A percentile compares a stretch with the other conserved stretches of the same genome.
These are phyloP conservation scores for Misgurnus anguillicaudatus DNA, from an alignment of 2,113 vertebrate genomes.

Conservation along the genomic window DNA sequence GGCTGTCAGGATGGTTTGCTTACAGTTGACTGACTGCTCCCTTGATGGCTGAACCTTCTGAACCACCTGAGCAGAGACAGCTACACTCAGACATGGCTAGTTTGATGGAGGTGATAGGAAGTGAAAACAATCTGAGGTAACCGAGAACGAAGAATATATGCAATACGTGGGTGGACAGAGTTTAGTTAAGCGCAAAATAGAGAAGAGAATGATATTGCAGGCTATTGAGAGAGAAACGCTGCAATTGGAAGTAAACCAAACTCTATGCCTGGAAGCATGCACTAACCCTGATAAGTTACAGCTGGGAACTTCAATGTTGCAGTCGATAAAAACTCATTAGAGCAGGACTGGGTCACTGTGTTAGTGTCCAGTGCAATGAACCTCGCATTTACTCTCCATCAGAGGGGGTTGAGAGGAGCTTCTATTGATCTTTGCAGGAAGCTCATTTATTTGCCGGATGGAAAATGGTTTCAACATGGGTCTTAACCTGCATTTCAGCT, in stretches of 20 bases:
- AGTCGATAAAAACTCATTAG: conserved; percentile 68
- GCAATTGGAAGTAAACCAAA: conserved; percentile 33
- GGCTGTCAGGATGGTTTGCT: conserved; percentile 44
- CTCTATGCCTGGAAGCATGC: conserved; percentile 51
- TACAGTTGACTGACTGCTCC: conserved; percentile 40
- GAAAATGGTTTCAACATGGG: conserved; percentile 50
- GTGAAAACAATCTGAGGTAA: neutral
- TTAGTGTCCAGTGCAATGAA: conserved; percentile 61
- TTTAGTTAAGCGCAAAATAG: neutral
- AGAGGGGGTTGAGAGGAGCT: conserved; percentile 45
- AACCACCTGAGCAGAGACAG: conserved; percentile 27
- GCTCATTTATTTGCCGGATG: conserved; percentile 55
- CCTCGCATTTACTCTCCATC: conserved; percentile 60
- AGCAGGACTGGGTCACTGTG: conserved; percentile 52
- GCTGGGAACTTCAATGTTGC: conserved; percentile 55
- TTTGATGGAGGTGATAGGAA: conserved; percentile 2
- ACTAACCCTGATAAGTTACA: conserved; percentile 63
- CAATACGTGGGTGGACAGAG: neutral
- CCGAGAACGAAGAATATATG: neutral
- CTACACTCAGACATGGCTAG: conserved; percentile 4
- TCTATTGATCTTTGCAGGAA: conserved; percentile 55
- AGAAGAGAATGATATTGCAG: conserved; percentile 3
- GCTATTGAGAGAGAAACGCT: conserved; percentile 1
- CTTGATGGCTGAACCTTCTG: conserved; percentile 15
- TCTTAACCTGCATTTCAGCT: conserved; percentile 35